A percentile compares a stretch with the other conserved stretches of the same genome.
These are phyloP conservation scores for Fragum fragum DNA, from an alignment of 2,888 invertebrate species.

Conservation along the genomic window DNA sequence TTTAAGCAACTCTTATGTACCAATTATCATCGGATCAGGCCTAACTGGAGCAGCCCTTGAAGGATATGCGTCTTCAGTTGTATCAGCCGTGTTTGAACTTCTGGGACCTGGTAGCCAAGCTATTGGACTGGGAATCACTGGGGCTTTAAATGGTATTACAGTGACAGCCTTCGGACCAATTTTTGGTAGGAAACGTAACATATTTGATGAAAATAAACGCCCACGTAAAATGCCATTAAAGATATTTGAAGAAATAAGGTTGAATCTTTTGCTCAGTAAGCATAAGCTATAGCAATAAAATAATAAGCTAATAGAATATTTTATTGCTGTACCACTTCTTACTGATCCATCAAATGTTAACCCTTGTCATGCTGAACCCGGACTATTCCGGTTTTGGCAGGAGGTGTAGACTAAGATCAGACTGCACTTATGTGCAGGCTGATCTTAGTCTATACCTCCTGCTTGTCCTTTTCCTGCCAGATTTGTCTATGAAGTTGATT, in stretches of 20 bases:
- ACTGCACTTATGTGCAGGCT: too few relatives aligned
- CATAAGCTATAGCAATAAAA: not conserved
- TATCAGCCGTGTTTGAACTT: not conserved
- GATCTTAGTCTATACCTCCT: too few relatives aligned
- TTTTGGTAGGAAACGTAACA: not conserved
- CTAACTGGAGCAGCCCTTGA: not conserved
- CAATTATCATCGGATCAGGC: not conserved
- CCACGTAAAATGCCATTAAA: not conserved
- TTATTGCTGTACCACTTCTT: too few relatives aligned
- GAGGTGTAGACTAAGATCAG: too few relatives aligned
- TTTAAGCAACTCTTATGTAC: not conserved
- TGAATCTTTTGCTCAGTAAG: not conserved
- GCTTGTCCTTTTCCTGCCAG: too few relatives aligned
- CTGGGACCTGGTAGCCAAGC: not conserved
- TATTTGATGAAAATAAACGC: not conserved
- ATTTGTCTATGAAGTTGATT: too few relatives aligned
- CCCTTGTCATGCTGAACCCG: too few relatives aligned
- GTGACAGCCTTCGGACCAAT: not conserved
- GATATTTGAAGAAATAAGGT: not conserved
- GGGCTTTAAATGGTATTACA: not conserved
- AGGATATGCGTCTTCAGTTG: not conserved
- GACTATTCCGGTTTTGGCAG: too few relatives aligned
- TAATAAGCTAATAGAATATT: too few relatives aligned
- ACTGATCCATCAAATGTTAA: too few relatives aligned
- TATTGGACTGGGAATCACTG: not conserved